Evolutionary conservation across 1,140 invertebrate species (phyloP).

Genomic region (Yoshiicerus persimilis): DNA sequence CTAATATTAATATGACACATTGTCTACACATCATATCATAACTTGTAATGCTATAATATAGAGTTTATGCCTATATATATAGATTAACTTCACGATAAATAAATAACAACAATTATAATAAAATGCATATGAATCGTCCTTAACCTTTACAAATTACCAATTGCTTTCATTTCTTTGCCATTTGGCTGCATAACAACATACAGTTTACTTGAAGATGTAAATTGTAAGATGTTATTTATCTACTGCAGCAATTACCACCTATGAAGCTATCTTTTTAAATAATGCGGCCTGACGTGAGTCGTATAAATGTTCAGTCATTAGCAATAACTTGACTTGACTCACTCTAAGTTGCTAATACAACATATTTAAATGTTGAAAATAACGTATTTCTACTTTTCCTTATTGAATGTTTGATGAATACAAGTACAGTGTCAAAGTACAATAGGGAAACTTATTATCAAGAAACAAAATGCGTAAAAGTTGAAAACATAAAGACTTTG

Average conservation of each 20-base stretch:
- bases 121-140: neutral
- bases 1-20: too few relatives aligned
- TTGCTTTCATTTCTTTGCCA: neutral
- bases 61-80: neutral
- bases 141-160: neutral
- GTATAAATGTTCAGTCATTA: neutral
- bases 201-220: neutral
- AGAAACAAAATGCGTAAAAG: neutral
- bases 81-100: neutral
- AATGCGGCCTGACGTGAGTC: neutral
- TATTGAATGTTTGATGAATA: neutral
- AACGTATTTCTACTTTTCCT: neutral
- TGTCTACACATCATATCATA: too few relatives aligned
- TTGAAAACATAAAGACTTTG: neutral
- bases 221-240: neutral
- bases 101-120: neutral
- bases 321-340: neutral
- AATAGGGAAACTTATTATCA: neutral
- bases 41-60: neutral
- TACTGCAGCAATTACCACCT: conserved; percentile 17
- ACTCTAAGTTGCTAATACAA: neutral
- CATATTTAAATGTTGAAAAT: neutral
- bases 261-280: neutral
- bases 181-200: neutral
- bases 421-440: neutral